A percentile compares a stretch with the other conserved stretches of the same genome.
Conservation (phyloP, 2,113 vertebrate genomes). For the Tympanuchus pallidicinctus region DNA sequence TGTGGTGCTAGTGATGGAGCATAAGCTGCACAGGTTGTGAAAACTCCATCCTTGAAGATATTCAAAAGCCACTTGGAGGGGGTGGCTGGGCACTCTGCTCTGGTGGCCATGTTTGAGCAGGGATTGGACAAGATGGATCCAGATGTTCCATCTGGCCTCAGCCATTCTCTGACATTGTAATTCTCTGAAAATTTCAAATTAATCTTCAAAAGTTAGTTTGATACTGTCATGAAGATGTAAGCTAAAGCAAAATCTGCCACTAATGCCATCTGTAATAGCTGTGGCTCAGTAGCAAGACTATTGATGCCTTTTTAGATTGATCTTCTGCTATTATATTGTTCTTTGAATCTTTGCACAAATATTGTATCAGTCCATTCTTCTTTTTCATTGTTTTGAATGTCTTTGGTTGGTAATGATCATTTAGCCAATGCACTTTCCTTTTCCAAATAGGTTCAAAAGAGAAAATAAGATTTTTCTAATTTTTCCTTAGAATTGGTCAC, state of each 20-base stretch:
- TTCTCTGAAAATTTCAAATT: background rate
- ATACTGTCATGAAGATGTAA: background rate
- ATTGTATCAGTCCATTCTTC: background rate
- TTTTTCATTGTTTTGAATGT: background rate
- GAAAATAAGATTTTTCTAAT: background rate
- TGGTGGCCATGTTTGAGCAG: background rate
- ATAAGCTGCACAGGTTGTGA: background rate
- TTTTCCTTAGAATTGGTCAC: background rate
- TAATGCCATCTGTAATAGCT: background rate
- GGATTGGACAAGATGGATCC: background rate
- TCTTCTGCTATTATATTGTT: background rate
- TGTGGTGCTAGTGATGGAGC: accelerated
- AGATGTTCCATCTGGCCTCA: background rate
- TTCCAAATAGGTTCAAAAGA: background rate
- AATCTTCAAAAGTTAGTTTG: background rate
- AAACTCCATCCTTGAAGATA: background rate
- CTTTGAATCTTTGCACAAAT: background rate
- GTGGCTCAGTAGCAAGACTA: background rate
- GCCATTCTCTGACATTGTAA: background rate
- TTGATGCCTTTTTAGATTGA: background rate
- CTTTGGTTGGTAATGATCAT: background rate
- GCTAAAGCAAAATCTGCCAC: background rate
- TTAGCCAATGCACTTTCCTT: background rate
- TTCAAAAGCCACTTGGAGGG: background rate
- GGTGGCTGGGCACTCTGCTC: background rate